phyloP scores from a whole-genome alignment of 1,140 invertebrate genomes.

The Colletes latitarsis region DNA sequence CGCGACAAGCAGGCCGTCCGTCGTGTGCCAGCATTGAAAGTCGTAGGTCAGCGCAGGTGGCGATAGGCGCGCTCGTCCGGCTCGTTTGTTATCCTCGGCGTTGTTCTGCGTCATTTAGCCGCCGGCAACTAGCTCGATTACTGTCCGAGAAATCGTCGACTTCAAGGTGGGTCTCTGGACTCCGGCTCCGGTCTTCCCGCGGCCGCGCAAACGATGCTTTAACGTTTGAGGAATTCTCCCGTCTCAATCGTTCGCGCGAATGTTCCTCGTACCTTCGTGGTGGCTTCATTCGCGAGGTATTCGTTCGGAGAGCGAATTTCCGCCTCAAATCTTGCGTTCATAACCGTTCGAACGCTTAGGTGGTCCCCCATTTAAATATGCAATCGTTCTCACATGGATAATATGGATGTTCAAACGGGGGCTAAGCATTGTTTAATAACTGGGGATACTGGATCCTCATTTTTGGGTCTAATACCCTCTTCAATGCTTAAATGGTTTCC shows the following conservation, averaged over 20 bases:
- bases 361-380: too few relatives aligned
- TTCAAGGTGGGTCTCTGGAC: conserved; percentile 29
- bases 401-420: too few relatives aligned
- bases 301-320: too few relatives aligned
- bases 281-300: too few relatives aligned
- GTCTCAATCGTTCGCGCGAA: neutral
- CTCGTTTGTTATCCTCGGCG: conserved; percentile 62
- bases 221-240: conserved; percentile 33
- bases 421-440: too few relatives aligned
- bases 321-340: too few relatives aligned
- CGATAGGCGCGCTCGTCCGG: conserved; percentile 49
- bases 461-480: too few relatives aligned
- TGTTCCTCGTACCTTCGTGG: neutral
- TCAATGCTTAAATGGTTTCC: too few relatives aligned
- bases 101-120: conserved; percentile 47
- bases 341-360: too few relatives aligned
- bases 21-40: conserved; percentile 30
- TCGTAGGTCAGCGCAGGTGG: conserved; percentile 48
- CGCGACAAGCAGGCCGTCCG: neutral
- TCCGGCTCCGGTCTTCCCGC: neutral
- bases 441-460: too few relatives aligned
- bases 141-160: conserved; percentile 40
- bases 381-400: too few relatives aligned
- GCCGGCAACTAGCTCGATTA: conserved; percentile 49
- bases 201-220: conserved; percentile 8